Conservation (phyloP, 2,888 invertebrate genomes). For the Dasysyrphus tricinctus region DNA sequence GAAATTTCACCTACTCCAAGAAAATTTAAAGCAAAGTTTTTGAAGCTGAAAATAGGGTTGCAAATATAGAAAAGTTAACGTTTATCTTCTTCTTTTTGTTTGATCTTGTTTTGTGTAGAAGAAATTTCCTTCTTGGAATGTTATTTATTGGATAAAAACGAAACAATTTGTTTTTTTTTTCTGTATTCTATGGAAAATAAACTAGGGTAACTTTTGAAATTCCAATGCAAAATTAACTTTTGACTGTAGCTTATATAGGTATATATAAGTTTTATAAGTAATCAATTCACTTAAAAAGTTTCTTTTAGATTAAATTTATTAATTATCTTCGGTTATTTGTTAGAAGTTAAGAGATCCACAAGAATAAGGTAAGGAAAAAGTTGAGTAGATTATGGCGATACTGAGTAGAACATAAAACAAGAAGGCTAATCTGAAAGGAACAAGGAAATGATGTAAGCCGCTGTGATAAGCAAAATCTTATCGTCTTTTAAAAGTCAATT, state of each 20-base stretch:
- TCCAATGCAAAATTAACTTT: constrained; percentile 18
- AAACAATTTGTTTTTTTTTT: not conserved
- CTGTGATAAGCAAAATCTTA: no score
- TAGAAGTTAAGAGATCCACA: not conserved
- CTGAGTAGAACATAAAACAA: no score
- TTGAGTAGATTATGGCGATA: not conserved
- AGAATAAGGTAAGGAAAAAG: not conserved
- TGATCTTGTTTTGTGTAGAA: not conserved
- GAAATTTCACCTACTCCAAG: not conserved
- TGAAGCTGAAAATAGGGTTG: constrained; percentile 7
- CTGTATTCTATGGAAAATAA: not conserved
- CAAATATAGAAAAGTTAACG: not conserved
- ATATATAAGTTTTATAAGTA: not conserved
- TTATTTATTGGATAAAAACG: not conserved
- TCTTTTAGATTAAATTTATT: not conserved
- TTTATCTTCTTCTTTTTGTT: not conserved
- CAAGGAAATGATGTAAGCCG: no score
- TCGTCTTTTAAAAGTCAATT: no score
- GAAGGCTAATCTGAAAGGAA: no score
- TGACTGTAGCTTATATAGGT: not conserved
- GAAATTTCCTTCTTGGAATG: constrained; percentile 3
- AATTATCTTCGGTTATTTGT: not conserved
- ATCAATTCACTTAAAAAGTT: constrained; percentile 3
- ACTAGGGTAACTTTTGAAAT: constrained; percentile 2
- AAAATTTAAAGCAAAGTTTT: constrained; percentile 25